These are phyloP conservation scores for Priapulus caudatus DNA, from an alignment of 2,888 invertebrate species.

Conservation along the genomic window DNA sequence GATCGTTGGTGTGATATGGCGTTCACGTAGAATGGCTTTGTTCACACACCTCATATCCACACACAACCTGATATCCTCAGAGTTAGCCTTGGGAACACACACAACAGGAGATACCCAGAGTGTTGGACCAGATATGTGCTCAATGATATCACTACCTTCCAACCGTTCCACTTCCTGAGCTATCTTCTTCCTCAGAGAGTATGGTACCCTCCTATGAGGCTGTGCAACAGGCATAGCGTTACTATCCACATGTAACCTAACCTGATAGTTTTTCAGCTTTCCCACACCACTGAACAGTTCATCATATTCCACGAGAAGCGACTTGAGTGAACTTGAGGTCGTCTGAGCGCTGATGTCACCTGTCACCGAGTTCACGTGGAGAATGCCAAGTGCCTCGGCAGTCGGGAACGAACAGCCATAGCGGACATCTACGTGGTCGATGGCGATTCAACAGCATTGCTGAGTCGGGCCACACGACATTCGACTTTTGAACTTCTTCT, in stretches of 20 bases:
- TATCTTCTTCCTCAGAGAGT: slow-evolving; percentile 19
- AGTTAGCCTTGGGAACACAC: slow-evolving; percentile 15
- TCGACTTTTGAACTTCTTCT: no score
- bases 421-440: no score
- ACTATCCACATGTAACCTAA: background rate
- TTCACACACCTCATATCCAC: slow-evolving; percentile 14
- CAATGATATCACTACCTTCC: slow-evolving; percentile 11
- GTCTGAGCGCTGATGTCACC: no score
- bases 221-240: slow-evolving; percentile 16
- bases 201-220: slow-evolving; percentile 19
- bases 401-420: no score
- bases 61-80: slow-evolving; percentile 10
- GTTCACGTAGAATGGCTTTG: slow-evolving; percentile 9
- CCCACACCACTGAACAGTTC: no score
- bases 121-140: slow-evolving; percentile 11
- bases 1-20: slow-evolving; percentile 11
- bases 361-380: no score
- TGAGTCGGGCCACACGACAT: no score
- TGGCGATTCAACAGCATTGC: no score
- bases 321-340: no score
- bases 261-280: no score
- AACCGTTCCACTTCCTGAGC: slow-evolving; percentile 6
- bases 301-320: no score
- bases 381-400: no score
- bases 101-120: slow-evolving; percentile 15